Evolutionary conservation across 2,888 invertebrate genomes (phyloP).

Genomic region (Euzetes globulus): DNA sequence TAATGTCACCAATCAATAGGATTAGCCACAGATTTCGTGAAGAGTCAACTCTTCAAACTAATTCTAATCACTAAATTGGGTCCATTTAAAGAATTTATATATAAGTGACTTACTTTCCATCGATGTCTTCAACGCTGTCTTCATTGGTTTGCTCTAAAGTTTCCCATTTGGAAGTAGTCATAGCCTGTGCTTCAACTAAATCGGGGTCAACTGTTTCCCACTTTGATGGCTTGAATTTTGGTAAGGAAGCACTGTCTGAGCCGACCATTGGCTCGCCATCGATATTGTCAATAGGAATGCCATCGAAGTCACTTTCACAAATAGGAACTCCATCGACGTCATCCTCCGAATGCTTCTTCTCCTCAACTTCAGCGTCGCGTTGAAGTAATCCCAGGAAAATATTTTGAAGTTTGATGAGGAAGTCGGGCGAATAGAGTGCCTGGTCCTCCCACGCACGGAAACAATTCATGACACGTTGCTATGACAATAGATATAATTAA

Average conservation of each 20-base stretch:
- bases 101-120: slow-evolving; percentile 51
- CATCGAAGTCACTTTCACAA: slow-evolving; percentile 45
- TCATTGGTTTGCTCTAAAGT: slow-evolving; percentile 56
- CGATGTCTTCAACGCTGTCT: slow-evolving; percentile 52
- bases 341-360: slow-evolving; percentile 53
- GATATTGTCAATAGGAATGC: slow-evolving; percentile 54
- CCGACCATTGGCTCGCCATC: slow-evolving; percentile 42
- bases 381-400: slow-evolving; percentile 70
- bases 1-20: no score
- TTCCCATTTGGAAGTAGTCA: slow-evolving; percentile 84
- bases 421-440: slow-evolving; percentile 89
- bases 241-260: slow-evolving; percentile 8
- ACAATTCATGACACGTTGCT: slow-evolving; percentile 71
- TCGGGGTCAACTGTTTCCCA: slow-evolving; percentile 95
- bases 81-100: no score
- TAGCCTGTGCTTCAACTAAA: slow-evolving; percentile 64
- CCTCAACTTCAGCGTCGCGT: slow-evolving; percentile 42
- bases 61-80: no score
- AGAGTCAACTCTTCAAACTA: no score
- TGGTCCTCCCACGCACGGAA: slow-evolving; percentile 97
- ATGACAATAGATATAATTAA: slow-evolving; percentile 32
- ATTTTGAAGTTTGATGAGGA: slow-evolving; percentile 76
- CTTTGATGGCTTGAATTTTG: slow-evolving; percentile 70
- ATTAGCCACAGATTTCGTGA: no score
- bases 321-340: slow-evolving; percentile 45